Conservation (phyloP, 2,797 vertebrate species). For the Scomberomorus guttatus region DNA sequence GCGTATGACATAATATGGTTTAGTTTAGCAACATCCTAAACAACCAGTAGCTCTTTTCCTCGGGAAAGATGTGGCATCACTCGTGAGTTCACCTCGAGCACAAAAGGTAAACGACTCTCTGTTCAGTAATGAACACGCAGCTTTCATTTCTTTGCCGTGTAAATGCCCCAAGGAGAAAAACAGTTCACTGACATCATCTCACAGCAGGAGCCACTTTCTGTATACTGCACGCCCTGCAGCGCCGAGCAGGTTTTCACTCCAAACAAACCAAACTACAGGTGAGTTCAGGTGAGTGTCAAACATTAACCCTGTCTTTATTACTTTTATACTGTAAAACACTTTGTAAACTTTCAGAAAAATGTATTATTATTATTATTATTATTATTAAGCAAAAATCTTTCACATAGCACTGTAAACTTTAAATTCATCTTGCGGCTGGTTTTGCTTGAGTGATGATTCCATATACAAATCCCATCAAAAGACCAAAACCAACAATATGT, state of each 20-base stretch:
- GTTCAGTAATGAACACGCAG: neutral
- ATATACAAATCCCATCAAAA: too few species aligned
- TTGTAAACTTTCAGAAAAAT: neutral
- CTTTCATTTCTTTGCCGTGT: neutral
- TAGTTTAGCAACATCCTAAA: neutral
- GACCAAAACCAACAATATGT: too few species aligned
- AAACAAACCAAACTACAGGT: neutral
- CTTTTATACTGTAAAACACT: neutral
- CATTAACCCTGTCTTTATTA: neutral
- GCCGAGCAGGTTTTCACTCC: neutral
- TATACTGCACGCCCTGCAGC: neutral
- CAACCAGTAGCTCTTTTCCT: neutral
- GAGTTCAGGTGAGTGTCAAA: neutral
- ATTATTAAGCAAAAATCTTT: neutral
- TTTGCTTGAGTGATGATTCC: neutral
- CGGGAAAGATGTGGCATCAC: too few species aligned
- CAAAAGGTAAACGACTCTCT: neutral
- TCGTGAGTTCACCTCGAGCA: neutral
- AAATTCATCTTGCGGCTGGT: too few species aligned
- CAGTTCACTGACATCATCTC: neutral
- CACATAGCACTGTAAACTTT: neutral
- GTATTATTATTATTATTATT: too few species aligned
- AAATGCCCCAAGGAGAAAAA: neutral
- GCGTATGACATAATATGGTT: neutral
- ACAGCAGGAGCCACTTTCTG: conserved; percentile 14